These are phyloP conservation scores for Itoplectis maculator DNA, from an alignment of 2,888 invertebrate species.

Conservation along the genomic window DNA sequence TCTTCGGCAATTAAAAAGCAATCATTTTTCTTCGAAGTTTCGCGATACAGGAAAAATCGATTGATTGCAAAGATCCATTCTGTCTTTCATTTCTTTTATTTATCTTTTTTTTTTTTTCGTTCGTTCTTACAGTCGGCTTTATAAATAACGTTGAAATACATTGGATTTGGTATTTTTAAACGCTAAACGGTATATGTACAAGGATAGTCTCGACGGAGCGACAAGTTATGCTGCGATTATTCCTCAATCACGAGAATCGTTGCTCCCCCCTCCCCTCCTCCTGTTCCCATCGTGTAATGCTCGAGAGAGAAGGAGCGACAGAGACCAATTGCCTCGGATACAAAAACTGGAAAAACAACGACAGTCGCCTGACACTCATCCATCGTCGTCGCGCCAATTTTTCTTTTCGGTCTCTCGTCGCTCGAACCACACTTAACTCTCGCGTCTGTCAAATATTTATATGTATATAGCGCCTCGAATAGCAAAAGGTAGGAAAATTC, in stretches of 20 bases:
- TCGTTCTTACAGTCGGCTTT: slow-evolving; percentile 69
- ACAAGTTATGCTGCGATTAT: slow-evolving; percentile 34
- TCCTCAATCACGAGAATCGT: slow-evolving; percentile 27
- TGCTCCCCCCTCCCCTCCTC: slow-evolving; percentile 40
- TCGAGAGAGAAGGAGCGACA: slow-evolving; percentile 16
- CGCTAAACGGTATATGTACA: slow-evolving; percentile 71
- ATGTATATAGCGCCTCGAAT: slow-evolving; percentile 19
- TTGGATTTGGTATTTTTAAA: slow-evolving; percentile 73
- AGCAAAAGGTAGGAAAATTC: slow-evolving; percentile 12
- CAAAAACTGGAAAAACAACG: not conserved
- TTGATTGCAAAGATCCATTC: not conserved
- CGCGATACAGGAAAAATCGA: not conserved
- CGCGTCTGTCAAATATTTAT: slow-evolving; percentile 13
- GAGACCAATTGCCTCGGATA: slow-evolving; percentile 3
- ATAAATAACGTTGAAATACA: slow-evolving; percentile 75
- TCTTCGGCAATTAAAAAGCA: not conserved
- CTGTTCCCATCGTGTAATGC: slow-evolving; percentile 13
- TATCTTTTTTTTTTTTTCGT: slow-evolving; percentile 58
- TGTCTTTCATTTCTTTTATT: slow-evolving; percentile 22
- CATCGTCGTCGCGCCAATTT: slow-evolving; percentile 2
- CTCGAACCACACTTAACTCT: not conserved
- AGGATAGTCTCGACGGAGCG: slow-evolving; percentile 59
- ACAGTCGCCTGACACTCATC: not conserved
- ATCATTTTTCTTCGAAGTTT: not conserved
- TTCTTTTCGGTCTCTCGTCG: slow-evolving; percentile 9